phyloP scores from a whole-genome alignment of 2,888 invertebrate species.

The Coenonympha arcania region DNA sequence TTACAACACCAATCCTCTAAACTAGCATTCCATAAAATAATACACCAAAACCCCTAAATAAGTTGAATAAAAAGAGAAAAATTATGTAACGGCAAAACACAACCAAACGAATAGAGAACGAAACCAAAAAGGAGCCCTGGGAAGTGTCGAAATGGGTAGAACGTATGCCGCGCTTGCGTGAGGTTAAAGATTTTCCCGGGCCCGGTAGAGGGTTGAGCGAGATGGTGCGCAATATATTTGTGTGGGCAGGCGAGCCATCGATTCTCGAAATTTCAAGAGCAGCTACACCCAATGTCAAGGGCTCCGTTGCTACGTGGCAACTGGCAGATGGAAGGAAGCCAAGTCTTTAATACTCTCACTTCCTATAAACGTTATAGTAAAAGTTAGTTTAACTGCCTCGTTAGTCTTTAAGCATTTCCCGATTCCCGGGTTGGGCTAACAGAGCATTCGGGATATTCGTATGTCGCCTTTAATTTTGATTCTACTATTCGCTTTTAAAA shows the following conservation, averaged over 20 bases:
- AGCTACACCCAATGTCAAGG: conserved; percentile 23
- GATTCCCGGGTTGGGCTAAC: too few relatives aligned
- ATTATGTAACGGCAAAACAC: conserved; percentile 12
- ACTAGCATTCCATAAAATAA: background rate
- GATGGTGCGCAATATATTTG: conserved; percentile 5
- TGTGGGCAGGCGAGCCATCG: conserved; percentile 14
- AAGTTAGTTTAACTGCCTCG: too few relatives aligned
- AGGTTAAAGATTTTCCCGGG: conserved; percentile 2
- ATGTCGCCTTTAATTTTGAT: too few relatives aligned
- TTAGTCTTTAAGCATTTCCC: too few relatives aligned
- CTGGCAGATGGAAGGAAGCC: background rate
- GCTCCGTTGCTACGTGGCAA: conserved; percentile 6
- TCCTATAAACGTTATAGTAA: too few relatives aligned
- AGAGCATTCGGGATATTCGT: too few relatives aligned
- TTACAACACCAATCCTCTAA: conserved; percentile 8
- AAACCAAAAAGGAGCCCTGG: conserved; percentile 26
- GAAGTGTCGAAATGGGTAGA: background rate
- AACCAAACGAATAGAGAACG: conserved; percentile 21
- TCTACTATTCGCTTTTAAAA: too few relatives aligned
- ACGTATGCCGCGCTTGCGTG: conserved; percentile 18
- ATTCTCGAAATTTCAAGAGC: conserved; percentile 12
- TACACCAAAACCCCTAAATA: too few relatives aligned
- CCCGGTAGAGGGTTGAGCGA: background rate
- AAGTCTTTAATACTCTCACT: background rate
- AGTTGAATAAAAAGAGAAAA: conserved; percentile 7